phyloP scores from a whole-genome alignment of 2,113 vertebrate genomes.

The Toxotes chatareus region DNA sequence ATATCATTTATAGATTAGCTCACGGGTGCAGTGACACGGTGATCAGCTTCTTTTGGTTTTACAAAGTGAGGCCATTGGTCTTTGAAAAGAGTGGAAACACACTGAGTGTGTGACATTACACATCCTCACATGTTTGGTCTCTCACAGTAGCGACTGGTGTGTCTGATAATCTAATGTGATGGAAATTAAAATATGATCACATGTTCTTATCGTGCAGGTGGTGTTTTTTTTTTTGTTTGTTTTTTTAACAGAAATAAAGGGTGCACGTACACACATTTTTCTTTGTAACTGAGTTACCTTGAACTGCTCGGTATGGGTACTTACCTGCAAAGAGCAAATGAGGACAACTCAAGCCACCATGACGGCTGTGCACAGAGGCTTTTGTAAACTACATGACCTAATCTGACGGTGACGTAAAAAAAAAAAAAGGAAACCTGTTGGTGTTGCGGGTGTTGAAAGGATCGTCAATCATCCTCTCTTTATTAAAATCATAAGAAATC shows the following conservation, averaged over 20 bases:
- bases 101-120: neutral
- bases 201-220: neutral
- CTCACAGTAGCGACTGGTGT: neutral
- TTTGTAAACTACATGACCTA: constrained; percentile 24
- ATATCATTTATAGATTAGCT: constrained; percentile 37
- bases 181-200: neutral
- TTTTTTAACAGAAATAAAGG: constrained; percentile 8
- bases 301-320: constrained; percentile 13
- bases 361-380: constrained; percentile 1
- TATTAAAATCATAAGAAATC: neutral
- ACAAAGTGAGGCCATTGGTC: neutral
- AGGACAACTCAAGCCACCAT: constrained; percentile 37
- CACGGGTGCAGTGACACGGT: constrained; percentile 13
- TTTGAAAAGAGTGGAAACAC: constrained; percentile 2
- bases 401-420: constrained; percentile 11
- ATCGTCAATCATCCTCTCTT: neutral
- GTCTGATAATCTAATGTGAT: neutral
- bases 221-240: too few relatives aligned
- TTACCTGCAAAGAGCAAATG: constrained; percentile 43
- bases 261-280: neutral
- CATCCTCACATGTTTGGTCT: neutral
- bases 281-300: constrained; percentile 16
- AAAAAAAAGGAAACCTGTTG: neutral
- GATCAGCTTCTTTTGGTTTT: neutral
- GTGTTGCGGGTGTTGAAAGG: neutral